Conservation (phyloP, 2,888 invertebrate species). For the Tricholauxania praeusta region DNA sequence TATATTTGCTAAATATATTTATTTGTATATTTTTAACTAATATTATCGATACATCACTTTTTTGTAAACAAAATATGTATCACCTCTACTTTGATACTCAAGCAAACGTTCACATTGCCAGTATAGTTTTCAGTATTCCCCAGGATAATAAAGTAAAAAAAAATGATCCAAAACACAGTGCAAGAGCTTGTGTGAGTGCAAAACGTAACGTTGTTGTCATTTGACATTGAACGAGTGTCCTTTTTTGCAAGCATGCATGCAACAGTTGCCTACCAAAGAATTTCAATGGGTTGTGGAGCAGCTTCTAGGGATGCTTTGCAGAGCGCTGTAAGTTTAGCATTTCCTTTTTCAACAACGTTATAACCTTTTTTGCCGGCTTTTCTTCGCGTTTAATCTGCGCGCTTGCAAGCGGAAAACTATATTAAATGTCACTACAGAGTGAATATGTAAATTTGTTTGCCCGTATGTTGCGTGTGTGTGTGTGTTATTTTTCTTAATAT, state of each 20-base stretch:
- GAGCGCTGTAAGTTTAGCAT: constrained; percentile 22
- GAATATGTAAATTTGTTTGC: not conserved
- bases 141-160: constrained; percentile 22
- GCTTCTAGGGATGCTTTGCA: constrained; percentile 26
- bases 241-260: constrained; percentile 35
- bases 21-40: no score
- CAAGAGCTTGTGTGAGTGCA: constrained; percentile 6
- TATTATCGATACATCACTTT: no score
- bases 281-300: constrained; percentile 5
- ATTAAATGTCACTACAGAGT: constrained; percentile 5
- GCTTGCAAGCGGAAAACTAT: constrained; percentile 49
- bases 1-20: no score
- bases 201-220: constrained; percentile 26
- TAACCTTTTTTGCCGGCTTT: not conserved
- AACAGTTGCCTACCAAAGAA: constrained; percentile 33
- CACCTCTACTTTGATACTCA: no score
- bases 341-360: constrained; percentile 2
- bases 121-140: constrained; percentile 1
- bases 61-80: no score
- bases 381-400: constrained; percentile 37
- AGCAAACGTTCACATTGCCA: no score
- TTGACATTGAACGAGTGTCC: constrained; percentile 48
- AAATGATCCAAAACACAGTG: not conserved
- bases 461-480: constrained; percentile 16
- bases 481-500: constrained; percentile 43